These are phyloP conservation scores for Melanogrammus aeglefinus DNA, from an alignment of 2,797 vertebrate species.

Conservation along the genomic window DNA sequence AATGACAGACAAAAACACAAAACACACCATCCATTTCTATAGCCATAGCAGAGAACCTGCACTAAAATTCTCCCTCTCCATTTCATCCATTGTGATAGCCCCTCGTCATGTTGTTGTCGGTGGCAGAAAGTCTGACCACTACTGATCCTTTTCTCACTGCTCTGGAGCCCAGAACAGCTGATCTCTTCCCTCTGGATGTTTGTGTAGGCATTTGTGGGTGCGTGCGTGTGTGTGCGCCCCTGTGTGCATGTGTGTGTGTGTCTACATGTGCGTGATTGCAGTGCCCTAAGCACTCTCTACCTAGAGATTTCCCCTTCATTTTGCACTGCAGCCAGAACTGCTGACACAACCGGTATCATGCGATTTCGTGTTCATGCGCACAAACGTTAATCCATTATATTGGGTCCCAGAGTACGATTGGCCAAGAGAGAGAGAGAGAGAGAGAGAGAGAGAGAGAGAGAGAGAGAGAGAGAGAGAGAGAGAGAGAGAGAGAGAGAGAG, in stretches of 20 bases:
- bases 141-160: neutral
- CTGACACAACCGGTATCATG: too few relatives aligned
- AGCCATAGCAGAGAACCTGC: too few relatives aligned
- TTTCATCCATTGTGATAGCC: too few relatives aligned
- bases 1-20: neutral
- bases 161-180: neutral
- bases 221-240: conserved; percentile 13
- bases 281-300: conserved; percentile 57
- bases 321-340: conserved; percentile 51
- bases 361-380: too few relatives aligned
- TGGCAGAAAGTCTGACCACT: neutral
- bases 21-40: neutral
- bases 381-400: too few relatives aligned
- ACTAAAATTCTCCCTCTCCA: too few relatives aligned
- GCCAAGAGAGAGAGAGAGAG: too few relatives aligned
- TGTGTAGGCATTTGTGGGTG: conserved; percentile 20
- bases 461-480: too few relatives aligned
- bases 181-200: conserved; percentile 9
- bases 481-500: too few relatives aligned
- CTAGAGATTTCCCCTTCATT: conserved; percentile 68
- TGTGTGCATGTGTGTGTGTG: conserved; percentile 29
- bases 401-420: too few relatives aligned
- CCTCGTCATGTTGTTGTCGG: too few relatives aligned
- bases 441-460: too few relatives aligned
- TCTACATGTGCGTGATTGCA: conserved; percentile 26